Evolutionary conservation across 2,888 invertebrate species (phyloP), one percentile per base, ranked within the genome.

Genomic region (Brassicogethes aeneus): DNA sequence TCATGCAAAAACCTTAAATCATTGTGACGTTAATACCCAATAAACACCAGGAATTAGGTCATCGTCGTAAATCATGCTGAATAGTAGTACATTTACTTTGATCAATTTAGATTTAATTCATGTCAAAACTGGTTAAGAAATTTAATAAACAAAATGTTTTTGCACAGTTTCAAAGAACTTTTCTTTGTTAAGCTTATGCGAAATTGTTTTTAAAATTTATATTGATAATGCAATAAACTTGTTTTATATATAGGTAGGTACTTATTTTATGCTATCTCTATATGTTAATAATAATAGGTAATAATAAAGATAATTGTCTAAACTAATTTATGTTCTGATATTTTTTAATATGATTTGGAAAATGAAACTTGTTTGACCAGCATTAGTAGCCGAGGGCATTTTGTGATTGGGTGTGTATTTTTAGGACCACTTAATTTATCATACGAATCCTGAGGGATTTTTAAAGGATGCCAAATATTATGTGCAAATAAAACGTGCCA

Each of bases 61-160:
- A 23, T 23, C 23, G 23, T 10, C 23, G 23, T 23, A 23, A 23
- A 23, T 23, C 23, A 23, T 23, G 23, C 10, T 23, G 23, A 23
- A 23, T 23, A 23, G n/a, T n/a, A n/a, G 23, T 23, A 23, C 23
- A 23, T 23, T 23, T 23, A 23, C 23, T 23, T 23, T 23, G 23
- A 5, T 23, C 23, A 23, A 23, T 23, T 23, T 23, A 23, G 23
- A 10, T 23, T 23, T 23, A 10, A 23, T 23, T 23, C 5, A 23
- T 23, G 23, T 23, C 23, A 23, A 23, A 7, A 5, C 23, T 23
- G 23, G 23, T 23, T 23, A 10, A 23, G 23, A 10, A 23, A 23
- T 23, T 7, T 23, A 10, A 23, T 23, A 23, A 23, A 23, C 23
- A 23, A 23, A 23, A 5, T 23, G 5, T 23, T 23, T 23, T 7